A percentile compares a stretch with the other conserved stretches of the same genome.
These are phyloP conservation scores for Perccottus glenii DNA, from an alignment of 2,113 vertebrate species.

Conservation along the genomic window DNA sequence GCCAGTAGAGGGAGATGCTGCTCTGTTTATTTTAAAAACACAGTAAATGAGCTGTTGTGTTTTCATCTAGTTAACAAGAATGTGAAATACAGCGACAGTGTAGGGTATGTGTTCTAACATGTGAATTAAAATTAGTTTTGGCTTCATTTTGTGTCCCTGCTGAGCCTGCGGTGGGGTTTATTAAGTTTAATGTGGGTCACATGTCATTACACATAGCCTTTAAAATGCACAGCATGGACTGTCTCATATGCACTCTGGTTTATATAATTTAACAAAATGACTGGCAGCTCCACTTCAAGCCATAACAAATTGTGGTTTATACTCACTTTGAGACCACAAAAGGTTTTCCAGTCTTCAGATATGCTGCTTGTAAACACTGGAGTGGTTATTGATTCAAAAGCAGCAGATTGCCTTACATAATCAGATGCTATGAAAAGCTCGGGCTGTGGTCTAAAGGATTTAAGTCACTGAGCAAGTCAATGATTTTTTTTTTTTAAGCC, in stretches of 20 bases:
- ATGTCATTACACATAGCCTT: constrained; percentile 35
- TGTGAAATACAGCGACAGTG: not conserved
- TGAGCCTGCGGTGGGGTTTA: constrained; percentile 14
- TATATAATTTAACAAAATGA: constrained; percentile 44
- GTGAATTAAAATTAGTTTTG: not conserved
- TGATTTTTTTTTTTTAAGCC: constrained; percentile 43
- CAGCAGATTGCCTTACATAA: constrained; percentile 60
- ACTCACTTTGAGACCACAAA: constrained; percentile 64
- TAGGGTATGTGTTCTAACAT: no score
- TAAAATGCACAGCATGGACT: constrained; percentile 34
- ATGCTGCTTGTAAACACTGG: constrained; percentile 67
- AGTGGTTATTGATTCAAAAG: constrained; percentile 72
- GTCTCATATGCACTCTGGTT: constrained; percentile 26
- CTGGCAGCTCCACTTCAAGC: constrained; percentile 50
- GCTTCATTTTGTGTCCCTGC: not conserved
- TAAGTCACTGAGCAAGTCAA: constrained; percentile 36
- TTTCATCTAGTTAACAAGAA: not conserved
- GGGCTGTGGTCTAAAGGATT: constrained; percentile 45
- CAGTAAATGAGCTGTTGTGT: not conserved
- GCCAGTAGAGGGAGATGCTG: constrained; percentile 69
- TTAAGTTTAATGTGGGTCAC: constrained; percentile 24
- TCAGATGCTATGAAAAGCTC: constrained; percentile 41
- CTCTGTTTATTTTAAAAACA: not conserved
- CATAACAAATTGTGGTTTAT: constrained; percentile 63
- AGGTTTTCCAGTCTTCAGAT: constrained; percentile 41